phyloP scores from a whole-genome alignment of 2,113 vertebrate genomes.

The Semicossyphus pulcher region DNA sequence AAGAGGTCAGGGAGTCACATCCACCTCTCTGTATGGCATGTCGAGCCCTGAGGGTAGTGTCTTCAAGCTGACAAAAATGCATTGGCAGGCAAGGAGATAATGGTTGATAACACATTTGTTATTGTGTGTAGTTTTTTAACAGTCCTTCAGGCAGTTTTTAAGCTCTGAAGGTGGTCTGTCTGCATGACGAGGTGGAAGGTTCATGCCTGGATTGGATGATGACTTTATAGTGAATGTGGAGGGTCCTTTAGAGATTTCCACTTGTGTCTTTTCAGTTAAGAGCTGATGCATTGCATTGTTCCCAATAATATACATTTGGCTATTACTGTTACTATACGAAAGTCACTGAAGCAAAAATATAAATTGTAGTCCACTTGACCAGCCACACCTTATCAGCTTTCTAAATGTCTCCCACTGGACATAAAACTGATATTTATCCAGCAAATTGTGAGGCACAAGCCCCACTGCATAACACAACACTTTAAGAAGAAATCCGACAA shows the following conservation, averaged over 20 bases:
- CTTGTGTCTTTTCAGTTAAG: conserved; percentile 16
- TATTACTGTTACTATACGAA: conserved; percentile 17
- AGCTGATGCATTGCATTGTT: conserved; percentile 1
- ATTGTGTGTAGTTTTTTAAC: conserved; percentile 40
- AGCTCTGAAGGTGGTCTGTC: conserved; percentile 42
- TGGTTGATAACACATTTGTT: conserved; percentile 51
- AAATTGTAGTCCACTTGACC: conserved; percentile 14
- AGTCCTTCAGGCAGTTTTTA: conserved; percentile 34
- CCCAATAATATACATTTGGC: conserved; percentile 10
- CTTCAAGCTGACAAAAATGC: conserved; percentile 41
- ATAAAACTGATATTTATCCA: conserved; percentile 20
- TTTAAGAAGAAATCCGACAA: conserved; percentile 19
- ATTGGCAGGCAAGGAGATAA: conserved; percentile 51
- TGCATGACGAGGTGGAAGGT: conserved; percentile 22
- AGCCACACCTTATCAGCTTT: conserved; percentile 29
- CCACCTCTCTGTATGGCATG: conserved; percentile 46
- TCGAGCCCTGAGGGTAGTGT: conserved; percentile 45
- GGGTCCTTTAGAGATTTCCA: conserved; percentile 29
- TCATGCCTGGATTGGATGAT: conserved; percentile 42
- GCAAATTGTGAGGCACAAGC: conserved; percentile 9
- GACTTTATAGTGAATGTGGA: conserved; percentile 12
- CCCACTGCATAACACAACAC: neutral
- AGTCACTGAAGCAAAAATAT: conserved; percentile 27
- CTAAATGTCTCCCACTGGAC: conserved; percentile 19
- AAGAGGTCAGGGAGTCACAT: conserved; percentile 52